Evolutionary conservation across 2,113 vertebrate species (phyloP).

Genomic region (Rynchops niger): DNA sequence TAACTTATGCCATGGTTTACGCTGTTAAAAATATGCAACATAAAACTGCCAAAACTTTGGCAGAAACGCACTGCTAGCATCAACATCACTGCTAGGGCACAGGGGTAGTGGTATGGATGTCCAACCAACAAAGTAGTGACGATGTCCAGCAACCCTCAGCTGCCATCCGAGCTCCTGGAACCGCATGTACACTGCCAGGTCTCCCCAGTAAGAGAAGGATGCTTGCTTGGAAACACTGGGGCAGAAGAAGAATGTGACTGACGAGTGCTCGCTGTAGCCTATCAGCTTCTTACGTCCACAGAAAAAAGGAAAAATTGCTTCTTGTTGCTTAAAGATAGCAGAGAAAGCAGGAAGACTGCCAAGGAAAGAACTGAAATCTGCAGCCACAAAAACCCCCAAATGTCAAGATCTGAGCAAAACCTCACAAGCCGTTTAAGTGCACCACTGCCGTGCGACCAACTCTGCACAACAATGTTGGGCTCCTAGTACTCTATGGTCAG

Average conservation of each 20-base stretch:
- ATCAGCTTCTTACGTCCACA: background rate
- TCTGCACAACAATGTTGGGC: rapidly evolving
- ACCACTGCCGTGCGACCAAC: background rate
- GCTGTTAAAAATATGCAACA: background rate
- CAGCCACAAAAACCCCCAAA: background rate
- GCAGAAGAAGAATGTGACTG: background rate
- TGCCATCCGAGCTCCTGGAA: background rate
- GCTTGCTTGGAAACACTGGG: background rate
- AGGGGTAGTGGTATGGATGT: background rate
- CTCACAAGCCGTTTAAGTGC: background rate
- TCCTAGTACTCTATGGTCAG: background rate
- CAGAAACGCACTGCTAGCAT: background rate
- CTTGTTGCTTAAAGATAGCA: background rate
- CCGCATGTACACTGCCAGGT: background rate
- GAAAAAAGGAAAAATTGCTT: background rate
- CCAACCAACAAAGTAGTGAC: background rate
- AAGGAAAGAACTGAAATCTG: background rate
- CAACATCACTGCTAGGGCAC: background rate
- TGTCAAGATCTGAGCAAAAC: background rate
- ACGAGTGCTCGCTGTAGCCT: background rate
- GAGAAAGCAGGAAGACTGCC: background rate
- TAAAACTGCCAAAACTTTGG: background rate
- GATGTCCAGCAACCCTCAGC: background rate
- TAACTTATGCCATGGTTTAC: background rate
- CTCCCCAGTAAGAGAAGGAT: background rate